Evolutionary conservation across 1,140 invertebrate genomes (phyloP), one percentile per base, ranked within the genome.

Genomic region (Nymphalis io): DNA sequence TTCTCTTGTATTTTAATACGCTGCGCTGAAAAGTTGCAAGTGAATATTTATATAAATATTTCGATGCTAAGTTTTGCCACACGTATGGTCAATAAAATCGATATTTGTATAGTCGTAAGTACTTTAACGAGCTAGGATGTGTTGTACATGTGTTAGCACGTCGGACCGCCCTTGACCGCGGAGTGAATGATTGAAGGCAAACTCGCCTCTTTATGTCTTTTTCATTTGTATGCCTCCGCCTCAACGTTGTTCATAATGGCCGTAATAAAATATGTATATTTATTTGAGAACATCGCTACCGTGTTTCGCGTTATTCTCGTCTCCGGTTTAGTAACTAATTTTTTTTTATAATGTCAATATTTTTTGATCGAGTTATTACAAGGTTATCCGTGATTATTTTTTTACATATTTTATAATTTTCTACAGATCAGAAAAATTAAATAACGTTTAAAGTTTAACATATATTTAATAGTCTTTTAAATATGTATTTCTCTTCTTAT

Each of bases 91-190:
- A 48, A 71, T 71, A 71, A 61, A 66, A 66, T 65, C 69, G 46
- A 66, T 71, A 60, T 60, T 39, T 59, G 27, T 42, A 46, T 60
- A 60, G 20, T 48, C 48, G 21, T 55, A 44, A 21, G 33, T 64
- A 46, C 18, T 60, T 63, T 64, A 38, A 64, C 62, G 23, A 18
- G 33, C 60, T 23, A 40, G 70, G 57, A 70, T 27, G 40, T 53
- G 64, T 62, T 27, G 40, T 33, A 21, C 18, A 39, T 66, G 10
- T 40, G 60, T 70, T 64, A 27, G 20, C 60, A 68, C 63, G 68
- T 33, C 70, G 64, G 27, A 27, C 40, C 60, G 72, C 60, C 75
- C 75, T 77, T 74, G 75, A 77, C 69, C 72, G 72, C 38, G n/a
- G 23, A 10, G 48, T 60, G 63, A 73, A 42, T 68, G 67, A 71